phyloP scores from a whole-genome alignment of 2,797 vertebrate species.

The Neostethus bicornis region DNA sequence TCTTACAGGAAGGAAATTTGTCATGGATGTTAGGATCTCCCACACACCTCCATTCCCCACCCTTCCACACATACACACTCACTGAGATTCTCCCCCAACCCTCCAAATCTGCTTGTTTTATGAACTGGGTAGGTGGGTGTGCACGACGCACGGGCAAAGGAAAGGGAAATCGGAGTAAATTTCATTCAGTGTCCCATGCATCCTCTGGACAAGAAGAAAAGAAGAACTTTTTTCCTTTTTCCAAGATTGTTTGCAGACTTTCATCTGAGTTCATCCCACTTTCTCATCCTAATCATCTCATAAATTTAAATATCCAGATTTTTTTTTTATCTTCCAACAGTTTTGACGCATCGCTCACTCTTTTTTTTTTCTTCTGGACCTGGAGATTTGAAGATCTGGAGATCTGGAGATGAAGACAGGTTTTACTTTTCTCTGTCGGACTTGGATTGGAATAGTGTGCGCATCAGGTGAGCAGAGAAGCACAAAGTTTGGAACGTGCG shows the following conservation, averaged over 20 bases:
- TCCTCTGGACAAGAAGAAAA: constrained; percentile 67
- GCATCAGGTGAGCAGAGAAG: constrained; percentile 78
- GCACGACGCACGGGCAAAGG: constrained; percentile 73
- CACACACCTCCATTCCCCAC: neutral
- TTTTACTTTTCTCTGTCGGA: constrained; percentile 79
- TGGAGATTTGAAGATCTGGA: constrained; percentile 83
- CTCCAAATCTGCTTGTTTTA: constrained; percentile 59
- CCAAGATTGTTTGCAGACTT: constrained; percentile 41
- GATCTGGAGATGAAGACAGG: constrained; percentile 86
- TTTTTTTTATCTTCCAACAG: constrained; percentile 18
- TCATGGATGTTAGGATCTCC: constrained; percentile 45
- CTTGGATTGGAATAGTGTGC: constrained; percentile 82
- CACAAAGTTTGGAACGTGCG: constrained; percentile 46
- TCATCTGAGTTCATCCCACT: constrained; percentile 63
- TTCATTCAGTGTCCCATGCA: constrained; percentile 78
- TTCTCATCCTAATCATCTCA: constrained; percentile 36
- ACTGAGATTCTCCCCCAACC: constrained; percentile 23
- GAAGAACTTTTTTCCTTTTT: constrained; percentile 17
- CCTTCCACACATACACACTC: constrained; percentile 8
- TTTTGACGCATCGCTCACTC: constrained; percentile 27
- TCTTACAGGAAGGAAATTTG: constrained; percentile 59
- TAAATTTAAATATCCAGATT: constrained; percentile 9
- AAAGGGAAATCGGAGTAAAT: constrained; percentile 85
- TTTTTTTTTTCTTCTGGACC: constrained; percentile 59
- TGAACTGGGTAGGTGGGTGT: constrained; percentile 63